Conservation (phyloP, 2,888 invertebrate genomes). For the Torymus tubicola region DNA sequence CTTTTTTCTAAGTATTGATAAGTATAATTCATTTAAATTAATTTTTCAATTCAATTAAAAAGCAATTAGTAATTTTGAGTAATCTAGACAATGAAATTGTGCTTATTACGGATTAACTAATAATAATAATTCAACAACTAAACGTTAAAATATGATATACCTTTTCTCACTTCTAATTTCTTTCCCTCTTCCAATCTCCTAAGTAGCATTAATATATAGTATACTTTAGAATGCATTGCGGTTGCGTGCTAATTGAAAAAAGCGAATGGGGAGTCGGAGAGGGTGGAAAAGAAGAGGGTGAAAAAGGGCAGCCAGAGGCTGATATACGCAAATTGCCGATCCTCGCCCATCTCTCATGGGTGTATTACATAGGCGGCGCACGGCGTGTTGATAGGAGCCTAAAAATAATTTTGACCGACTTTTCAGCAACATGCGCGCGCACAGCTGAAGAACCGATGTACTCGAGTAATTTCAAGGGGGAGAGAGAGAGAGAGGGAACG, state of each 20-base stretch:
- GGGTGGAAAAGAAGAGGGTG: background rate
- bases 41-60: too few species aligned
- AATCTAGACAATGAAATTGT: too few species aligned
- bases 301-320: background rate
- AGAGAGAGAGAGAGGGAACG: conserved; percentile 1
- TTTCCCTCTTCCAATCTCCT: too few species aligned
- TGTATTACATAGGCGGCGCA: conserved; percentile 19
- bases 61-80: too few species aligned
- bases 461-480: conserved; percentile 27
- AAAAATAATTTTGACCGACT: conserved; percentile 59
- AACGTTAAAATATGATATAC: too few species aligned
- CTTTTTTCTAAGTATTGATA: too few species aligned
- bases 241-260: background rate
- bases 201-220: too few species aligned
- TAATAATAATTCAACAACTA: too few species aligned
- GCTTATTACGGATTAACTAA: too few species aligned
- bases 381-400: conserved; percentile 55
- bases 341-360: conserved; percentile 12
- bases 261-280: background rate
- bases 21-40: too few species aligned
- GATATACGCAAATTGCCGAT: conserved; percentile 33
- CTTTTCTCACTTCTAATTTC: too few species aligned
- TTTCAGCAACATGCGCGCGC: conserved; percentile 38
- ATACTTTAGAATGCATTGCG: too few species aligned
- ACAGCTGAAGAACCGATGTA: conserved; percentile 42